Percentiles rank a stretch among this genome's conserved stretches.
Conservation (phyloP, 2,888 invertebrate species). For the Gasteruption jaculator region DNA sequence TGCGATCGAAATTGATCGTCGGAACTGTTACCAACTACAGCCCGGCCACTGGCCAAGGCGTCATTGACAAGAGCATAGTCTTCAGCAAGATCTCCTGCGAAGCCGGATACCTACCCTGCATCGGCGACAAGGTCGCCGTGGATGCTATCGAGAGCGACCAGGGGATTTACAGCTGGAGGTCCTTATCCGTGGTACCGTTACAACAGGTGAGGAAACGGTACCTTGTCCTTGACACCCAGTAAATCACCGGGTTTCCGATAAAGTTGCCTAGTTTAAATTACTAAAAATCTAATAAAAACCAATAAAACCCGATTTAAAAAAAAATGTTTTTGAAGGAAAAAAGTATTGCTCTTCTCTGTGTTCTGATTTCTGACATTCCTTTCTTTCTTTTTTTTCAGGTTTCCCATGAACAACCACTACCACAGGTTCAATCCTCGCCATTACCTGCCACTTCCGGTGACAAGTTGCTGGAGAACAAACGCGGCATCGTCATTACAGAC, state of each 20-base stretch:
- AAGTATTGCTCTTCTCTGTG: too few relatives aligned
- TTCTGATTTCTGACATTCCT: too few relatives aligned
- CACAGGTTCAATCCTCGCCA: too few relatives aligned
- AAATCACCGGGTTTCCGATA: constrained; percentile 2
- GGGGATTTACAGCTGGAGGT: constrained; percentile 59
- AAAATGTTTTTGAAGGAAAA: neutral
- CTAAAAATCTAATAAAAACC: neutral
- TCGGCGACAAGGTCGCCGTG: constrained; percentile 62
- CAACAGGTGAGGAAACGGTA: constrained; percentile 17
- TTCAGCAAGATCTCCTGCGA: constrained; percentile 59
- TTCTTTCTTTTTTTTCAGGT: constrained; percentile 13
- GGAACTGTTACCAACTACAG: constrained; percentile 55
- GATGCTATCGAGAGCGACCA: constrained; percentile 74
- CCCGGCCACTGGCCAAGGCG: constrained; percentile 48
- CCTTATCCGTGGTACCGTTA: constrained; percentile 52
- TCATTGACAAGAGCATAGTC: constrained; percentile 59
- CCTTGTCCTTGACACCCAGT: neutral
- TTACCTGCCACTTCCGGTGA: neutral
- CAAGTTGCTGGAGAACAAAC: constrained; percentile 46
- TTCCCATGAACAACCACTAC: constrained; percentile 15
- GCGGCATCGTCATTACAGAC: constrained; percentile 57
- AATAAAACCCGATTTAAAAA: neutral
- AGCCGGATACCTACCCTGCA: constrained; percentile 54
- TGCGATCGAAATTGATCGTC: constrained; percentile 57
- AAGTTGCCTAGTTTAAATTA: neutral